A percentile compares a stretch with the other conserved stretches of the same genome.
These are phyloP conservation scores for Serilophus lunatus DNA, from an alignment of 2,113 vertebrate genomes.

Conservation along the genomic window DNA sequence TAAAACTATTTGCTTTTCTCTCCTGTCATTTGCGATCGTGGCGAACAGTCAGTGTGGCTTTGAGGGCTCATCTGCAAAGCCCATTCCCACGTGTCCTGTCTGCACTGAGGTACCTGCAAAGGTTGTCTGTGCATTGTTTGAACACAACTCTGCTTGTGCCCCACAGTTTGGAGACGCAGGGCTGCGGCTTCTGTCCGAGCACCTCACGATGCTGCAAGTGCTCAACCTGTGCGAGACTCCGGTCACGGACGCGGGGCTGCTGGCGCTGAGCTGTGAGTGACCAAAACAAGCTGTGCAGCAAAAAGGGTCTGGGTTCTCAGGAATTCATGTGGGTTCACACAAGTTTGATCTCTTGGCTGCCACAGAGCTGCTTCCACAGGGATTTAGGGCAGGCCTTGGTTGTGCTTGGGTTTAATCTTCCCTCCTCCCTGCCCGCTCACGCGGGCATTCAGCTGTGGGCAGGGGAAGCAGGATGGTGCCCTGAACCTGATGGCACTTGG, in stretches of 20 bases:
- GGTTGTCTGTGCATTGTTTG: rapidly evolving
- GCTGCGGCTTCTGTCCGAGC: constrained; percentile 92
- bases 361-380: not conserved
- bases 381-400: not conserved
- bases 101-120: rapidly evolving
- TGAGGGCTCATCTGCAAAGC: not conserved
- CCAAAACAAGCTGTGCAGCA: rapidly evolving
- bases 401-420: not conserved
- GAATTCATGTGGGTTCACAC: rapidly evolving
- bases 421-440: not conserved
- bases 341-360: not conserved
- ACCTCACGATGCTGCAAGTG: constrained; percentile 97
- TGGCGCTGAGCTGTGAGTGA: constrained; percentile 95
- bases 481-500: not conserved
- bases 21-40: not conserved
- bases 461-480: not conserved
- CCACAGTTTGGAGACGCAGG: constrained; percentile 93
- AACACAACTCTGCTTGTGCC: not conserved
- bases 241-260: constrained; percentile 91
- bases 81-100: rapidly evolving
- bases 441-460: not conserved
- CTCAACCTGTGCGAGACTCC: constrained; percentile 98
- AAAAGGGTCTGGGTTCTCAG: not conserved
- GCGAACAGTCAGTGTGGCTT: not conserved
- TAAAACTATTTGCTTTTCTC: not conserved